Percentiles rank a stretch among this genome's conserved stretches.
Evolutionary conservation across 2,113 vertebrate genomes (phyloP).

Genomic region (Rutilus rutilus): DNA sequence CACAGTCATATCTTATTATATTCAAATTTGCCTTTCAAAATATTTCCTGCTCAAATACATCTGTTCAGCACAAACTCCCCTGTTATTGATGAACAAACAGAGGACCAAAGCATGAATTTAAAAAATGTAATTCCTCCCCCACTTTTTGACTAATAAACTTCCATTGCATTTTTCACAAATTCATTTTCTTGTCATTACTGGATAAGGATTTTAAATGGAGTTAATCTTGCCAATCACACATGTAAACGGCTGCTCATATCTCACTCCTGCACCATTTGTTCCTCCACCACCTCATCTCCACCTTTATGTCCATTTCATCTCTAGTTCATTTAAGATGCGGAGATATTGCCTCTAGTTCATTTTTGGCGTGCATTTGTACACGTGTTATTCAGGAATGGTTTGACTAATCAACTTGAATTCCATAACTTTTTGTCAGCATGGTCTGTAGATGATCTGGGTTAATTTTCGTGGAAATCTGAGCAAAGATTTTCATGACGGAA

Average conservation of each 20-base stretch:
- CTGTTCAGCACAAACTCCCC: neutral
- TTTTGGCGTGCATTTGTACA: too few relatives aligned
- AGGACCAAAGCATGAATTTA: neutral
- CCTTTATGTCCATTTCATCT: neutral
- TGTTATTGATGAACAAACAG: constrained; percentile 13
- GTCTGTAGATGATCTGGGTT: too few relatives aligned
- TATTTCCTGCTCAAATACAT: neutral
- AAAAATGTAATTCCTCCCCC: neutral
- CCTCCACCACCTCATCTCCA: neutral
- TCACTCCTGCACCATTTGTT: neutral
- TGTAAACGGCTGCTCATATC: neutral
- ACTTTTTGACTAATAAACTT: neutral
- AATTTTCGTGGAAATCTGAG: too few relatives aligned
- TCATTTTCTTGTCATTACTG: neutral
- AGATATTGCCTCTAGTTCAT: too few relatives aligned
- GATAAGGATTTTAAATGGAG: neutral
- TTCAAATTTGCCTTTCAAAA: neutral
- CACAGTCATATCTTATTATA: neutral
- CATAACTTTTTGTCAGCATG: too few relatives aligned
- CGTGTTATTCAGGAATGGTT: too few relatives aligned
- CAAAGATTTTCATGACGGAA: too few relatives aligned
- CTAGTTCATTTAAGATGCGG: too few relatives aligned
- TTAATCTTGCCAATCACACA: neutral
- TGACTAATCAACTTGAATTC: too few relatives aligned
- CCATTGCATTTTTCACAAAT: neutral